Conservation (phyloP, 1,140 invertebrate genomes). For the Drosophila trapezifrons region DNA sequence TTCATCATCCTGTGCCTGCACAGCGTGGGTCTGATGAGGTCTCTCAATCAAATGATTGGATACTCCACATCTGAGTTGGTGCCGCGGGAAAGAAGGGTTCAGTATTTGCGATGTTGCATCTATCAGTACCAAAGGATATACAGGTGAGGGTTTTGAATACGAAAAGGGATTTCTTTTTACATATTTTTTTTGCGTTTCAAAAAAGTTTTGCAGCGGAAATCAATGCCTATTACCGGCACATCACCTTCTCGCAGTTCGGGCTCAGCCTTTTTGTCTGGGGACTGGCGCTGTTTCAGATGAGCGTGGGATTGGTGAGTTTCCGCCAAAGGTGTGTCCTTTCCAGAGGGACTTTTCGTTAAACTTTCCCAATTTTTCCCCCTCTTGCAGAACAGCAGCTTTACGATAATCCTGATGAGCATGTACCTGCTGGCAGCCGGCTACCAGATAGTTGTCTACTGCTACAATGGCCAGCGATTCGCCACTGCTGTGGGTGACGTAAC, state of each 20-base stretch:
- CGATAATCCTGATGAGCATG: conserved; percentile 68
- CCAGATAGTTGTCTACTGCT: conserved; percentile 77
- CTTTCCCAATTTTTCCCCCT: not conserved
- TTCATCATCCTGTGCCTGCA: conserved; percentile 75
- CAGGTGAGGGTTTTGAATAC: not conserved
- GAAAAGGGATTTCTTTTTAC: not conserved
- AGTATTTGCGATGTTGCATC: conserved; percentile 72
- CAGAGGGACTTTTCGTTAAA: not conserved
- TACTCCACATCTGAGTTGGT: conserved; percentile 59
- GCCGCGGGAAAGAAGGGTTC: conserved; percentile 54
- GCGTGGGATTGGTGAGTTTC: conserved; percentile 60
- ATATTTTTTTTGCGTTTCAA: too few relatives aligned
- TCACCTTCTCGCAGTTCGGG: conserved; percentile 69
- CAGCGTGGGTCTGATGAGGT: conserved; percentile 60
- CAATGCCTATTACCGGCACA: conserved; percentile 62
- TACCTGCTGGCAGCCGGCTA: conserved; percentile 66
- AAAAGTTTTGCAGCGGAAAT: conserved; percentile 59
- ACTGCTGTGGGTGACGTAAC: conserved; percentile 54
- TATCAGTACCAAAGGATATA: conserved; percentile 69
- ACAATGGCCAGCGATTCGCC: conserved; percentile 69
- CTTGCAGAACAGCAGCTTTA: conserved; percentile 54
- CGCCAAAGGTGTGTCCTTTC: not conserved
- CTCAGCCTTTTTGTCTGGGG: conserved; percentile 70
- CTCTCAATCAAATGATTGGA: conserved; percentile 62
- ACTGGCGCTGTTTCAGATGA: conserved; percentile 72